Base-by-base conservation (phyloP, 2,888 invertebrate genomes). In the Drosophila suboccidentalis region DNA sequence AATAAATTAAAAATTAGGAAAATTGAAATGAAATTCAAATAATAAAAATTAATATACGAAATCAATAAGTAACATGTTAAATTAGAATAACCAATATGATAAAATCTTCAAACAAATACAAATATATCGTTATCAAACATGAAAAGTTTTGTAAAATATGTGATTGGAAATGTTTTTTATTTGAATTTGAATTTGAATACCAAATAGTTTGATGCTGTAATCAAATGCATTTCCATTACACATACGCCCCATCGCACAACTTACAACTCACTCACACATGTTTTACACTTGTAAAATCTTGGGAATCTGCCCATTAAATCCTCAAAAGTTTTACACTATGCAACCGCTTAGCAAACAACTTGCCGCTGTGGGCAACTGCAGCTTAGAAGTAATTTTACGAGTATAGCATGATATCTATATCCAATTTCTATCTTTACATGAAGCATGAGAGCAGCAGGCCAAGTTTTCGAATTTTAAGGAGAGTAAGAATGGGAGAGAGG, bases 301-400 rank as follows among this genome's bases (percentile, higher is more conserved):
- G 57, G 41, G 61, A 71, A 73, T 79, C 53, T 76, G 22, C 51
- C 49, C 57, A 80, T 74, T 74, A 83, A 81, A 66, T 76, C 80
- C 50, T 49, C 39, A 47, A 43, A 80, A 83, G 41, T 76, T 81
- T 81, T 10, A 55, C 71, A 47, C 55, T 57, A 68, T 50, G 58
- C 66, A 71, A 66, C 75, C 82, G 70, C 78, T 76, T 76, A 74
- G 75, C 69, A 69, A 64, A 64, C 60, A 74, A 78, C 54, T 76
- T 69, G 62, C 46, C 26, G 62, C 66, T 41, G 17, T 46, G 55
- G 62, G 43, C 55, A n/a, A 67, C 51, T 67, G 68, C 60, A 69
- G 64, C 57, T 70, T 55, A 34, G 32, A 3, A 32, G 15, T 22
- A 43, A 22, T 19, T 55, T 32, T n/a, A 32, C 41, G 19, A 19